Evolutionary conservation across 2,113 vertebrate genomes (phyloP).

Genomic region (Shinisaurus crocodilurus): DNA sequence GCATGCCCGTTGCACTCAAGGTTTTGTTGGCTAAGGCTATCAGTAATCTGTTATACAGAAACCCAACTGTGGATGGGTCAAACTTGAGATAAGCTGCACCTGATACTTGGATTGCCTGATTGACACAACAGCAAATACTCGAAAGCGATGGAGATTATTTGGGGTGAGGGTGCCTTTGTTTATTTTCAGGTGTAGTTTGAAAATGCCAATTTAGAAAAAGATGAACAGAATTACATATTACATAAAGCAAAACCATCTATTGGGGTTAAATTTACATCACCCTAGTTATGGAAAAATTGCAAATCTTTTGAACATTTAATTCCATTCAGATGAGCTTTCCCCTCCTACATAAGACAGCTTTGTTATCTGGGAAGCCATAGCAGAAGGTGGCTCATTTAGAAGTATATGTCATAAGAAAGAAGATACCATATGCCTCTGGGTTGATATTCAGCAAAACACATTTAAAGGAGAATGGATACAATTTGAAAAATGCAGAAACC

Average conservation of each 20-base stretch:
- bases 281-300: slow-evolving; percentile 23
- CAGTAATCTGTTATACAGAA: background rate
- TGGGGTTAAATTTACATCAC: background rate
- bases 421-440: background rate
- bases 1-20: background rate
- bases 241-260: slow-evolving; percentile 33
- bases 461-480: background rate
- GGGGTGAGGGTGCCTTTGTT: background rate
- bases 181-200: slow-evolving; percentile 8
- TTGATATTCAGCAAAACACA: background rate
- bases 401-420: background rate
- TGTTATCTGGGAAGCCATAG: background rate
- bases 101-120: slow-evolving; percentile 18
- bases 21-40: background rate
- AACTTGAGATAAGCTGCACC: background rate
- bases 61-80: rapidly evolving
- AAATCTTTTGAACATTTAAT: slow-evolving; percentile 23
- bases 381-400: background rate
- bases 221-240: slow-evolving; percentile 15
- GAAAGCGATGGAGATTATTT: slow-evolving; percentile 16
- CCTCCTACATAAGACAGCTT: background rate
- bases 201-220: background rate
- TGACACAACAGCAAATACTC: background rate
- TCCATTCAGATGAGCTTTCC: background rate
- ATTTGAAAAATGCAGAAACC: background rate